A percentile compares a stretch with the other conserved stretches of the same genome.
phyloP scores from a whole-genome alignment of 2,888 invertebrate genomes.

The Tryphoninae sp. region DNA sequence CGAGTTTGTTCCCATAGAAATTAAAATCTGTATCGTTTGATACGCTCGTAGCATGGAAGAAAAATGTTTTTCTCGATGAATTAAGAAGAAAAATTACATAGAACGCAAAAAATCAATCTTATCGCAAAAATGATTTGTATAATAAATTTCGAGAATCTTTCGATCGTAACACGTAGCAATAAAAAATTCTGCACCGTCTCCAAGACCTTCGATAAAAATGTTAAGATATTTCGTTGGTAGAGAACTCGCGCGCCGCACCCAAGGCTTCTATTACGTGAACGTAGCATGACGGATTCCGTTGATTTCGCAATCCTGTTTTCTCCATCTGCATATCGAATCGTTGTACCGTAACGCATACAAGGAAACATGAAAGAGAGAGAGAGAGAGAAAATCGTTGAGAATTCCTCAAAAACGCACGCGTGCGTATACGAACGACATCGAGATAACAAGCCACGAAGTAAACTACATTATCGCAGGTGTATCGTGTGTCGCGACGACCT shows the following conservation, averaged over 20 bases:
- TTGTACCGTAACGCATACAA: conserved; percentile 7
- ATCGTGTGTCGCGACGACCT: not conserved
- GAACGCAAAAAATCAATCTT: no score
- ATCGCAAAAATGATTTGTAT: no score
- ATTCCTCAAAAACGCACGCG: conserved; percentile 24
- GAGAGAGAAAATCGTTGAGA: conserved; percentile 13
- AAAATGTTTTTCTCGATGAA: no score
- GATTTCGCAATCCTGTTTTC: conserved; percentile 52
- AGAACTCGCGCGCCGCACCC: conserved; percentile 34
- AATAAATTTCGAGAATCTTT: no score
- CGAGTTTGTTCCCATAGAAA: no score
- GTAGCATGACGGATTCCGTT: conserved; percentile 41
- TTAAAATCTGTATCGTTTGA: no score
- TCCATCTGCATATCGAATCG: conserved; percentile 39
- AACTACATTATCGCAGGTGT: conserved; percentile 19
- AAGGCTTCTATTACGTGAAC: conserved; percentile 55
- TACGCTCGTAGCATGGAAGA: no score
- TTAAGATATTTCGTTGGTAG: conserved; percentile 20
- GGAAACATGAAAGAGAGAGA: conserved; percentile 4
- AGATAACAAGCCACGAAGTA: conserved; percentile 32
- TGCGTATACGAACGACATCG: not conserved
- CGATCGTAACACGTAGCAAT: not conserved
- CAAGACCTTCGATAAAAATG: conserved; percentile 28
- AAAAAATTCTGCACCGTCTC: not conserved
- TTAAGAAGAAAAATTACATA: no score